phyloP scores from a whole-genome alignment of 2,888 invertebrate genomes.

The Phaonia tiefii region DNA sequence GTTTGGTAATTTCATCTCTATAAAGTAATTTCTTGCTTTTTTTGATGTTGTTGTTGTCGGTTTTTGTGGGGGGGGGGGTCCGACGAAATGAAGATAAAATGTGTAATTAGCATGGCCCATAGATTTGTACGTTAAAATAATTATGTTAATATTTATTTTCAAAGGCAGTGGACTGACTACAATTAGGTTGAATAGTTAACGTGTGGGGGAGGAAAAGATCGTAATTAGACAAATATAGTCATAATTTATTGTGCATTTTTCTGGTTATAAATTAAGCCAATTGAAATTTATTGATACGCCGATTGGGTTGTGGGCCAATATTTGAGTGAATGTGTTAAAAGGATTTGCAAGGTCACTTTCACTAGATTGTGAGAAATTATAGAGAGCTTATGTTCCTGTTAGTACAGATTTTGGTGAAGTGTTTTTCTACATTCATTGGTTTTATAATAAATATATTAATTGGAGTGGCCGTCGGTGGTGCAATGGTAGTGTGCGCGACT shows the following conservation, averaged over 20 bases:
- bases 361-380: no score
- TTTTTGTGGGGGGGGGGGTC: slow-evolving; percentile 8
- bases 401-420: no score
- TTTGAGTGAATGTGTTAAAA: no score
- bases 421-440: no score
- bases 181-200: background rate
- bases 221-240: slow-evolving; percentile 39
- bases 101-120: slow-evolving; percentile 64
- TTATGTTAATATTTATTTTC: slow-evolving; percentile 64
- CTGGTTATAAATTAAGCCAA: slow-evolving; percentile 28
- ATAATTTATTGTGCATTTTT: slow-evolving; percentile 43
- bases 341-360: no score
- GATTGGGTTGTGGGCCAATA: no score
- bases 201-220: background rate
- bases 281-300: slow-evolving; percentile 27
- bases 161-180: background rate
- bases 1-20: slow-evolving; percentile 29
- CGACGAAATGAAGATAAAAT: slow-evolving; percentile 68
- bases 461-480: no score
- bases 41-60: background rate
- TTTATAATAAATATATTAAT: no score
- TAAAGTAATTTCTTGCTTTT: background rate
- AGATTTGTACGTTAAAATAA: slow-evolving; percentile 62
- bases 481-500: no score
- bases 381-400: no score